Base-by-base conservation (phyloP, 2,797 vertebrate species). In the Peromyscus aztecus region DNA sequence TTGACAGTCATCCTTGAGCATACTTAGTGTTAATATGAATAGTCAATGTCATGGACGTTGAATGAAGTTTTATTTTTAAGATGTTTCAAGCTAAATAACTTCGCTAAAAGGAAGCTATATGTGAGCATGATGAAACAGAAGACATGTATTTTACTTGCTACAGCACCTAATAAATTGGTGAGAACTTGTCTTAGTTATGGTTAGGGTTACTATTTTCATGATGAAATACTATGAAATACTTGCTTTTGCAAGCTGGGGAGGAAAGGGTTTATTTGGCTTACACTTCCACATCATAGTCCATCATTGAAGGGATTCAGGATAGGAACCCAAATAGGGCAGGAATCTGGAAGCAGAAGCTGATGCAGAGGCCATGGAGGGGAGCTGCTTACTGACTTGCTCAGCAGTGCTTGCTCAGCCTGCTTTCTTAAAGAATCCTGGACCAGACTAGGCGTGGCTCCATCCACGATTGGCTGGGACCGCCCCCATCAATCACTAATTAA, bases 31-130 rank as follows among this genome's bases (percentile, higher is more conserved):
- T 82, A 93, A 43, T n/a, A 49, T 11, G 46, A 40, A 63, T 49
- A 67, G 83, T 43, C 0, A 43, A 24, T 91, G 27, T 84, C 67
- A 75, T 67, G 6, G 29, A 23, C 89, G 94, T 85, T 90, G 23
- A 61, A n/a, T 87, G 29, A 81, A 55, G 81, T 96, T 75, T 92
- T 95, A 63, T 86, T 63, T 94, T 87, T 95, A 71, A 46, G 4
- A 84, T n/a, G 34, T 81, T 95, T 71, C 31, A 24, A 92, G 61
- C 29, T 95, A 71, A 89, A 8, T 76, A 84, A 27, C 12, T 82
- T 94, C 17, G 65, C n/a, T 71, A 19, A 91, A 90, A 82, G 57
- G 83, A 95, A 94, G 46, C 8, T 10, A 1, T 77, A 27, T 81
- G 43, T 82, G 5, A 89, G 4, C 61, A n/a, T 59, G 13, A 76